Base-by-base conservation (phyloP, 2,113 vertebrate species). In the Xiphorhynchus elegans region DNA sequence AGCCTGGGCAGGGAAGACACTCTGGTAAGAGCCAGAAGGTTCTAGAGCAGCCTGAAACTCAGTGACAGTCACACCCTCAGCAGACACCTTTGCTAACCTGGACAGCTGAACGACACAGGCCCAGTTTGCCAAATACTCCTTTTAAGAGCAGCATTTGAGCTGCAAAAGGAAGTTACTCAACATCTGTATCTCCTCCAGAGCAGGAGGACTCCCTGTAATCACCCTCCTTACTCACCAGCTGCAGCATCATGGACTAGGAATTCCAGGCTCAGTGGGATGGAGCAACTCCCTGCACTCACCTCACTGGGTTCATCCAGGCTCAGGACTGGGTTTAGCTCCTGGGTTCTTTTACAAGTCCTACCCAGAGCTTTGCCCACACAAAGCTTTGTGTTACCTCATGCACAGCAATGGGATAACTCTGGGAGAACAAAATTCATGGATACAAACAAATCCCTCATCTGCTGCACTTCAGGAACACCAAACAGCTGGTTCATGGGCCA, bases 21-120 rank as follows among this genome's bases (percentile, higher is more conserved):
- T n/a, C 17, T 39, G 33, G 35, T 2, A 18, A 11, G 53, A 58
- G 87, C 29, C 58, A 52, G 42, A 23, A 52, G 40, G 72, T 14
- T 63, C 90, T 7, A 24, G 28, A 17, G 55, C 21, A 28, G 23
- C 4, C 31, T 12, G 9, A 55, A n/a, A 46, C 2, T 42, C 25
- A 16, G 1, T 0, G 26, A 37, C 0, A 1, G 60, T 79, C 25
- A 10, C 16, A 47, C 39, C 70, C 39, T 11, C 29, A 28, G 42
- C 1, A 13, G 21, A 6, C 10, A 7, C 25, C 33, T 29, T 33
- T 17, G 35, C 66, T 2, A 23, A 37, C 10, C 66, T 7, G 37
- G 2, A 9, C 1, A n/a, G 29, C 1, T 21, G 6, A 77, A 46
- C 28, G 53, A 20, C 31, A 55, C 0, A 58, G 24, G 44, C 55